Conservation (phyloP, 2,888 invertebrate species). For the Abscondita cerata region DNA sequence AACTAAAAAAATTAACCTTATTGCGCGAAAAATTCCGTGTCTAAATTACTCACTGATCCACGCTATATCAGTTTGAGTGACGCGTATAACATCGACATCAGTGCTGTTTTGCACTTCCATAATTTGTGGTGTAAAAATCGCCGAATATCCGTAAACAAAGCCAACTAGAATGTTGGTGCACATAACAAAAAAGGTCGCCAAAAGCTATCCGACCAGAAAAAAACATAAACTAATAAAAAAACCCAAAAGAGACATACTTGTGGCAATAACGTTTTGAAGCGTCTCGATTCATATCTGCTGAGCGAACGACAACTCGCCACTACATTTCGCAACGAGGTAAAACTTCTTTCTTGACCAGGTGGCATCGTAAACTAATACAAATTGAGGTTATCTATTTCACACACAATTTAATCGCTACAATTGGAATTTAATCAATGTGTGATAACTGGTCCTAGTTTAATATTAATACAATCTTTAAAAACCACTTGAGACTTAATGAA, state of each 20-base stretch:
- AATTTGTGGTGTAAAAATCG: conserved; percentile 63
- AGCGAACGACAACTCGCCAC: background rate
- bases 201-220: background rate
- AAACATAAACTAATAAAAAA: background rate
- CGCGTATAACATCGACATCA: conserved; percentile 41
- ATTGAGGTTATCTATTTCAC: too few relatives aligned
- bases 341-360: background rate
- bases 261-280: conserved; percentile 2
- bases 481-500: too few relatives aligned
- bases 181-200: background rate
- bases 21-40: too few relatives aligned
- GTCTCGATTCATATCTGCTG: background rate
- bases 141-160: conserved; percentile 64
- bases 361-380: too few relatives aligned
- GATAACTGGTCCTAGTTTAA: too few relatives aligned
- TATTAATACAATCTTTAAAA: too few relatives aligned
- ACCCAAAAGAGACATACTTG: background rate
- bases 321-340: background rate
- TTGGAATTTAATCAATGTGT: too few relatives aligned
- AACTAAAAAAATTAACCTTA: conserved; percentile 56
- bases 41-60: conserved; percentile 60
- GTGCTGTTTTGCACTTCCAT: conserved; percentile 45
- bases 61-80: conserved; percentile 58
- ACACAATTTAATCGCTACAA: too few relatives aligned
- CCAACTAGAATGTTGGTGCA: conserved; percentile 51